Evolutionary conservation across 2,888 invertebrate genomes (phyloP).

Genomic region (Drosophila hamatofila): DNA sequence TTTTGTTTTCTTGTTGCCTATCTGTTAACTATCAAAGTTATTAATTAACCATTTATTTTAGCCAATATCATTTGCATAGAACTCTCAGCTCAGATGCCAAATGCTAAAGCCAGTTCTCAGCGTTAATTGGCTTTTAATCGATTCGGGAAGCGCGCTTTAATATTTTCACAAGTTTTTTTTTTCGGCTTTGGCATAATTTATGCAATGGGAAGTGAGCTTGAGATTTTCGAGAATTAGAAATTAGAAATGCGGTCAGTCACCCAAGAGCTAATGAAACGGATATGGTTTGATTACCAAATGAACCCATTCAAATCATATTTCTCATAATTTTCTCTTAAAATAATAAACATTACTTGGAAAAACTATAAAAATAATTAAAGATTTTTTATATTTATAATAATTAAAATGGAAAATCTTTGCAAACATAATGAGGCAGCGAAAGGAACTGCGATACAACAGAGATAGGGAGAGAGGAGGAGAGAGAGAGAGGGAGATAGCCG

Average conservation of each 20-base stretch:
- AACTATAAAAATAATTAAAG: not conserved
- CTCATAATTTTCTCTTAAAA: not conserved
- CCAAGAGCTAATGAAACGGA: slow-evolving; percentile 17
- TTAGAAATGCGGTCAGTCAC: slow-evolving; percentile 55
- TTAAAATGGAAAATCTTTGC: not conserved
- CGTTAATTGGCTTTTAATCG: slow-evolving; percentile 74
- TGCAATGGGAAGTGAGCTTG: slow-evolving; percentile 57
- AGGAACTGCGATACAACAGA: slow-evolving; percentile 29
- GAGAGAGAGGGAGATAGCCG: not conserved
- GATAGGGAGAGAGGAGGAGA: not conserved
- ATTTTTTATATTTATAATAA: slow-evolving; percentile 3
- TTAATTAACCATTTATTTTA: slow-evolving; percentile 76
- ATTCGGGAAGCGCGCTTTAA: slow-evolving; percentile 73
- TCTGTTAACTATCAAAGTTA: slow-evolving; percentile 58
- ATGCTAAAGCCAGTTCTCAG: slow-evolving; percentile 26
- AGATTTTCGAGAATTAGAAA: slow-evolving; percentile 2
- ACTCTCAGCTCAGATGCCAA: slow-evolving; percentile 8
- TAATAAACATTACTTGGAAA: not conserved
- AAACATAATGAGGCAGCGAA: slow-evolving; percentile 30
- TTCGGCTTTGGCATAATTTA: slow-evolving; percentile 41
- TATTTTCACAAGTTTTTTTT: slow-evolving; percentile 67
- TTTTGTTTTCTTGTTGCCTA: slow-evolving; percentile 18
- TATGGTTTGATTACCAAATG: not conserved
- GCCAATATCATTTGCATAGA: slow-evolving; percentile 50
- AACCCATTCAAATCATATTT: not conserved